A percentile compares a stretch with the other conserved stretches of the same genome.
Evolutionary conservation across 2,888 invertebrate genomes (phyloP).

Genomic region (Phragmatobia fuliginosa): DNA sequence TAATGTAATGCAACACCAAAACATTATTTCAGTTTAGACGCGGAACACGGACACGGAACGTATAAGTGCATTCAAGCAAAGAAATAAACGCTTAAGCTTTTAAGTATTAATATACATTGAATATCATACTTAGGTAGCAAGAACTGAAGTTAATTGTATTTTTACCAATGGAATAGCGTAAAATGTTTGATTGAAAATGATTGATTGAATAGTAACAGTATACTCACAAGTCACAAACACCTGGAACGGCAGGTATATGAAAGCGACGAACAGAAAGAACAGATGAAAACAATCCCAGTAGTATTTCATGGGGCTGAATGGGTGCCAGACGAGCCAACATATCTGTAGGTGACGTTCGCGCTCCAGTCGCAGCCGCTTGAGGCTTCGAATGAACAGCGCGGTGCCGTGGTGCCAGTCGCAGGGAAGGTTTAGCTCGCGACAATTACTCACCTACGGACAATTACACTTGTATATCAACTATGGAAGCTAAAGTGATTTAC

Average conservation of each 20-base stretch:
- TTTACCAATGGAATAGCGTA: too few species aligned
- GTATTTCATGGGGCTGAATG: conserved; percentile 68
- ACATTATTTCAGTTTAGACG: too few species aligned
- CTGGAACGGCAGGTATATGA: conserved; percentile 67
- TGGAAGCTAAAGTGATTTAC: too few species aligned
- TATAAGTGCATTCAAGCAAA: too few species aligned
- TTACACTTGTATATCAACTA: not conserved
- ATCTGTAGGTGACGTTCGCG: conserved; percentile 56
- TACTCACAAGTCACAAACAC: conserved; percentile 66
- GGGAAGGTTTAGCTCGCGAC: conserved; percentile 50
- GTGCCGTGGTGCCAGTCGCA: conserved; percentile 64
- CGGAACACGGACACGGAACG: too few species aligned
- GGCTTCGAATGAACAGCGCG: conserved; percentile 57
- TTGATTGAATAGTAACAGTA: not conserved
- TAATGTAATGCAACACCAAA: too few species aligned
- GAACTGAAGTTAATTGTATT: too few species aligned
- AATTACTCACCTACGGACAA: conserved; percentile 2
- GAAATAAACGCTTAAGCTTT: too few species aligned
- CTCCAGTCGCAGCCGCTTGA: conserved; percentile 60
- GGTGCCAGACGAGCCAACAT: conserved; percentile 63
- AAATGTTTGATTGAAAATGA: not conserved
- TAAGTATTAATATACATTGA: too few species aligned
- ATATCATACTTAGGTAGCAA: too few species aligned
- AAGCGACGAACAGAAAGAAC: conserved; percentile 42
- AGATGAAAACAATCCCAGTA: conserved; percentile 60